These are phyloP conservation scores for Netelia melanura DNA, from an alignment of 2,888 invertebrate genomes.

Conservation along the genomic window DNA sequence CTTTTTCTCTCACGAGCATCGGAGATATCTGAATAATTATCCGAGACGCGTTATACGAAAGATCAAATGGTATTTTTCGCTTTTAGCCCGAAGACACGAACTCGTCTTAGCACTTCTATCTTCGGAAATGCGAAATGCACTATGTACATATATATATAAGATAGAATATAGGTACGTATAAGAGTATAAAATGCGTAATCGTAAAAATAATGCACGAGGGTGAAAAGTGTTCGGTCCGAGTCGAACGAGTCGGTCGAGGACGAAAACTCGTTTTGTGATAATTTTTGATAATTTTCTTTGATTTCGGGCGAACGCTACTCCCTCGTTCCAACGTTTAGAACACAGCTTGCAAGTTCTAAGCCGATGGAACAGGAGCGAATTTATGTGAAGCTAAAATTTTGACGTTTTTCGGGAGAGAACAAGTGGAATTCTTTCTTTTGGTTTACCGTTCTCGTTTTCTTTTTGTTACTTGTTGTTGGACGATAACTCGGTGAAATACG, in stretches of 20 bases:
- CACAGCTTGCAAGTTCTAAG: too few relatives aligned
- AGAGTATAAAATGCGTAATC: not conserved
- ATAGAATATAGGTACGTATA: too few relatives aligned
- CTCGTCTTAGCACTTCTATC: not conserved
- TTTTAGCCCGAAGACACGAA: slow-evolving; percentile 53
- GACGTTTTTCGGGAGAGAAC: too few relatives aligned
- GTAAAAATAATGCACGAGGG: not conserved
- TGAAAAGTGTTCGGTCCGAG: not conserved
- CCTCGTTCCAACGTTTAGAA: too few relatives aligned
- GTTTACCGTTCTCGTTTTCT: too few relatives aligned
- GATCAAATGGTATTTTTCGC: slow-evolving; percentile 77
- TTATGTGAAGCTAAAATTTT: too few relatives aligned
- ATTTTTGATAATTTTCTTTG: not conserved
- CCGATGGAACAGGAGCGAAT: too few relatives aligned
- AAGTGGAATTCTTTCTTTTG: too few relatives aligned
- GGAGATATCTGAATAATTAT: slow-evolving; percentile 83
- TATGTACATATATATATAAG: not conserved
- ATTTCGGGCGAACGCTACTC: too few relatives aligned
- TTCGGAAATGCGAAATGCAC: not conserved
- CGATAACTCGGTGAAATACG: not conserved
- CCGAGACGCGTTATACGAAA: slow-evolving; percentile 77
- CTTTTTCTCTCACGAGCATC: too few relatives aligned
- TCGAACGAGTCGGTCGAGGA: not conserved
- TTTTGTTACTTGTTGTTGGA: too few relatives aligned
- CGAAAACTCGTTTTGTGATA: not conserved